Evolutionary conservation across 2,113 vertebrate species (phyloP), one percentile per base, ranked within the genome.

Genomic region (Cisticola juncidis): DNA sequence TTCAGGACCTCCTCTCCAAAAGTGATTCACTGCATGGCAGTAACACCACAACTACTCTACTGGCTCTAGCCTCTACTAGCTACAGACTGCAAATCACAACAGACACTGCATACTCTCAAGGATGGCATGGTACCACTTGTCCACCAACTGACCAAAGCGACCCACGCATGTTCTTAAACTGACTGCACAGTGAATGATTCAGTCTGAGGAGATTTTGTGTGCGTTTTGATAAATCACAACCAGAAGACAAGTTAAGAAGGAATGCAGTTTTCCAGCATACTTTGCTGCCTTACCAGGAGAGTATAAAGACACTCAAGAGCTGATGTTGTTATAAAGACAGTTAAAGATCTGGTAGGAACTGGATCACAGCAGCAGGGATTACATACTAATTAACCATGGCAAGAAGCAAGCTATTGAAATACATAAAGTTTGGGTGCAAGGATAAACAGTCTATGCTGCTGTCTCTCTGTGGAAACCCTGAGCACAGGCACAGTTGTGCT

Each of bases 401-500:
- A 94, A 92, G 77, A 74, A 74, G 61, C 0, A 4, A 68, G 29
- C 9, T 72, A 80, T 25, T 26, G n/a, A 88, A 81, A 83, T 12
- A 66, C 10, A 62, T 31, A 16, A 82, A 87, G 44, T 87, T 51
- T 40, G 17, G 7, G 28, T 1, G 5, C 11, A 35, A 11, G 16
- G 44, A 64, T 33, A 66, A 68, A 58, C 73, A 38, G 15, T 24
- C 7, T 5, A 1, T 11, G 33, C 21, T 71, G 73, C 14, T 26
- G 10, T 29, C n/a, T 48, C 45, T 40, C 8, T 48, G 10, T 14
- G 12, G 57, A 82, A 87, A 61, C 12, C 9, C 21, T 20, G 7
- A 38, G 35, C 51, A 54, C 0, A 0, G 6, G 12, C 24, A n/a
- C 5, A n/a, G 38, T 5, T 2, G 1, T 22, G 29, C 19, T 66